A percentile compares a stretch with the other conserved stretches of the same genome.
Conservation (phyloP, 2,888 invertebrate species). For the Trisateles emortualis region DNA sequence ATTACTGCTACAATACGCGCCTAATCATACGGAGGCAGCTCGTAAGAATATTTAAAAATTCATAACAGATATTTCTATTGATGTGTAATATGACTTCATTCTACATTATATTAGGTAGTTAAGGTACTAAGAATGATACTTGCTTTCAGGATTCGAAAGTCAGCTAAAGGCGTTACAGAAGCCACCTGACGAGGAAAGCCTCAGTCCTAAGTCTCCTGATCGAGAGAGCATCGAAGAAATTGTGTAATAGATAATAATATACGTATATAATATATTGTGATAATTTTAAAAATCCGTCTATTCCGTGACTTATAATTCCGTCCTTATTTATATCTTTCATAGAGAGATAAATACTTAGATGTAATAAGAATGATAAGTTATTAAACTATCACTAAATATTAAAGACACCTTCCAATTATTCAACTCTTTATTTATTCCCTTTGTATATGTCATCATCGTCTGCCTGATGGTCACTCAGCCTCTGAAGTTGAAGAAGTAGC, state of each 20-base stretch:
- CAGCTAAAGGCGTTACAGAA: constrained; percentile 66
- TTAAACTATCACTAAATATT: too few species aligned
- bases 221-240: constrained; percentile 82
- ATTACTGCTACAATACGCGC: constrained; percentile 68
- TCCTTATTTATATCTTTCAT: constrained; percentile 15
- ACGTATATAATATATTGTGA: too few species aligned
- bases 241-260: constrained; percentile 51
- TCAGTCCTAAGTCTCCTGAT: constrained; percentile 72
- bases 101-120: too few species aligned
- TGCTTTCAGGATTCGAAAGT: constrained; percentile 67
- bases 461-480: too few species aligned
- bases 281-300: constrained; percentile 17
- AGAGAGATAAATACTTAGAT: background rate
- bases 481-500: too few species aligned
- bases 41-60: constrained; percentile 56
- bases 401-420: too few species aligned
- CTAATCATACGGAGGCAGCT: constrained; percentile 67
- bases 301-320: constrained; percentile 23
- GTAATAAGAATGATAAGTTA: too few species aligned
- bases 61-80: too few species aligned
- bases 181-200: constrained; percentile 62
- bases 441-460: too few species aligned
- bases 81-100: too few species aligned
- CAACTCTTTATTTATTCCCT: too few species aligned
- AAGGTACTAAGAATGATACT: background rate